Evolutionary conservation across 2,113 vertebrate species (phyloP), one percentile per base, ranked within the genome.

Genomic region (Isichthys henryi): DNA sequence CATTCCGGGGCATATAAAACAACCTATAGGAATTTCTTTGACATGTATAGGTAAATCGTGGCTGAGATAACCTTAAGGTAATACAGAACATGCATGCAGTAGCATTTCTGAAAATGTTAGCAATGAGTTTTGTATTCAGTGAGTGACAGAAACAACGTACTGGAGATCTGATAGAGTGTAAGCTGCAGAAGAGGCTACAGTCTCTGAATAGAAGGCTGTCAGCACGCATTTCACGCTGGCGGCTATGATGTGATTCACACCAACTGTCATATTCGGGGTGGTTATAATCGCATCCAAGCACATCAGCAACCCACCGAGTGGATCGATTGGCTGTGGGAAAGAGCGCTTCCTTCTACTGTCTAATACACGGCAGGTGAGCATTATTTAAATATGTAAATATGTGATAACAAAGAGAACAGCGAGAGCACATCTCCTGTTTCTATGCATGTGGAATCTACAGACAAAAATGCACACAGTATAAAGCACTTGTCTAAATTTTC

Each of bases 211-310:
- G 89, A 89, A 94, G 92, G 92, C 93, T 94, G 93, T 95, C 94
- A 94, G 92, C 93, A 90, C 92, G 90, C 92, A 93, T 83, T 89
- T 89, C 56, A 88, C 90, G 88, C 86, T 85, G 83, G 91, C n/a
- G 89, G 62, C 39, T 80, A 21, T 48, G 46, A 52, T 45, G 5
- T 92, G 90, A 91, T 92, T 93, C 92, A 92, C 92, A 93, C 90
- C 92, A 89, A 94, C 94, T 94, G 95, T 94, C 92, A 92, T 90
- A 92, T 90, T 91, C 92, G 93, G 86, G 92, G 91, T 92, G 92
- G 92, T 92, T 88, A 93, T 91, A 94, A 93, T 86, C 91, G 88
- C 89, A 77, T 70, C 77, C 70, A 1, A 27, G 66, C 90, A 91
- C 92, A 94, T 87, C 70, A 31, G 52, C 17, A 7, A 53, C n/a